Conservation (phyloP, 1,140 invertebrate species). For the Drosophila pandora region DNA sequence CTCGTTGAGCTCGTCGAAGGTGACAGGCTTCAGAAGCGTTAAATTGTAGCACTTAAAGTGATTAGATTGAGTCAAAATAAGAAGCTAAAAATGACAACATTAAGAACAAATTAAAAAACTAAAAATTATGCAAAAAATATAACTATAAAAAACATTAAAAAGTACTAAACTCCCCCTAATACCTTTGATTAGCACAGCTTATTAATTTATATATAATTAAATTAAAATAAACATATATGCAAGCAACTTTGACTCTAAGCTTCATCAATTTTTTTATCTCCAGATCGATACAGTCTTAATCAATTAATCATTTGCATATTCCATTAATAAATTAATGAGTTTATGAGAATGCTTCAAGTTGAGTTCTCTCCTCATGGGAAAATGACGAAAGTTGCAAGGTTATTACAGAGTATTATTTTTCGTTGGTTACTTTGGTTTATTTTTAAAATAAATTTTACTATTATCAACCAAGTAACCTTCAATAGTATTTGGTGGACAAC, state of each 20-base stretch:
- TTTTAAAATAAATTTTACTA: neutral
- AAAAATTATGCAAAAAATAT: neutral
- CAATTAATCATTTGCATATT: constrained; percentile 44
- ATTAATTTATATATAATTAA: neutral
- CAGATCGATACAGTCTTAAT: constrained; percentile 9
- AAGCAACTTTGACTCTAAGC: neutral
- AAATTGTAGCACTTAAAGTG: constrained; percentile 60
- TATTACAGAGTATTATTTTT: neutral
- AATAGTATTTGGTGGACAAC: constrained; percentile 41
- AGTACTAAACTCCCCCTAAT: neutral
- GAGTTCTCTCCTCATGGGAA: constrained; percentile 1
- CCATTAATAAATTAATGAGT: constrained; percentile 36
- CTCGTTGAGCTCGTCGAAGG: constrained; percentile 58
- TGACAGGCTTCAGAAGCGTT: constrained; percentile 64
- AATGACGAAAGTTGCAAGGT: constrained; percentile 12
- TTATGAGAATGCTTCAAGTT: constrained; percentile 2
- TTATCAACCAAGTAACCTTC: constrained; percentile 33
- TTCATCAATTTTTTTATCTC: constrained; percentile 14
- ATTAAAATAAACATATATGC: neutral
- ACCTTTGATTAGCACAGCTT: neutral
- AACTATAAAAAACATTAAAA: neutral
- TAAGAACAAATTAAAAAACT: constrained; percentile 7
- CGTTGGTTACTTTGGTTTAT: neutral
- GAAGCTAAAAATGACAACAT: constrained; percentile 4
- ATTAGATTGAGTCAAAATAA: constrained; percentile 33